Conservation (phyloP, 2,797 vertebrate species). For the Merluccius polli region DNA sequence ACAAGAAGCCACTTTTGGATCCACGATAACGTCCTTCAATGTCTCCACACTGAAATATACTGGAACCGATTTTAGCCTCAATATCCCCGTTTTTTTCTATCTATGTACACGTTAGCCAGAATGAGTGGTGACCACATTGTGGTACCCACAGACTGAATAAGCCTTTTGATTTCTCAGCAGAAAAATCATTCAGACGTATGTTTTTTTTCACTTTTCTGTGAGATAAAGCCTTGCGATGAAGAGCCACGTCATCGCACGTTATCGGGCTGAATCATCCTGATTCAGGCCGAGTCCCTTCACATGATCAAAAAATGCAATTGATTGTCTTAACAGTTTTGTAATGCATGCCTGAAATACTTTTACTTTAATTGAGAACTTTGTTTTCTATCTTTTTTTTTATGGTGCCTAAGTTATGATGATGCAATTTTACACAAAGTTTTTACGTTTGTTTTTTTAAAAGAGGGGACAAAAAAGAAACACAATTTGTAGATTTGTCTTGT, state of each 20-base stretch:
- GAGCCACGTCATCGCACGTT: too few relatives aligned
- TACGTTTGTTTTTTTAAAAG: constrained; percentile 56
- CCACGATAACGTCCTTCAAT: background rate
- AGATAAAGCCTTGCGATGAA: background rate
- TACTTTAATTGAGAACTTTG: constrained; percentile 38
- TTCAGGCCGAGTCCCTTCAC: background rate
- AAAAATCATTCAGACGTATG: background rate
- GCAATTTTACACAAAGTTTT: constrained; percentile 65
- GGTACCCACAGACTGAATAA: background rate
- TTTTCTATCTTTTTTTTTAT: constrained; percentile 53
- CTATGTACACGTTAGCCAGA: background rate
- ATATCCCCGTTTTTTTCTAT: constrained; percentile 5
- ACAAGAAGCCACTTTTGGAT: background rate
- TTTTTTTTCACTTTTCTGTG: background rate
- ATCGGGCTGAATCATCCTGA: constrained; percentile 7
- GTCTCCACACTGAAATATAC: constrained; percentile 9
- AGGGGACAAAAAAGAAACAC: constrained; percentile 31
- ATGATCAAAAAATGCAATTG: constrained; percentile 26
- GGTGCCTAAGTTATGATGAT: constrained; percentile 71
- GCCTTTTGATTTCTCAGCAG: background rate
- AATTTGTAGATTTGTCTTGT: constrained; percentile 58
- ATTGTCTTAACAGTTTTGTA: constrained; percentile 28
- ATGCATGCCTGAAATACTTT: constrained; percentile 48
- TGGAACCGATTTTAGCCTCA: constrained; percentile 19
- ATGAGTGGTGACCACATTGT: background rate